Base-by-base conservation (phyloP, 2,888 invertebrate genomes). In the Lamellibrachia columna region DNA sequence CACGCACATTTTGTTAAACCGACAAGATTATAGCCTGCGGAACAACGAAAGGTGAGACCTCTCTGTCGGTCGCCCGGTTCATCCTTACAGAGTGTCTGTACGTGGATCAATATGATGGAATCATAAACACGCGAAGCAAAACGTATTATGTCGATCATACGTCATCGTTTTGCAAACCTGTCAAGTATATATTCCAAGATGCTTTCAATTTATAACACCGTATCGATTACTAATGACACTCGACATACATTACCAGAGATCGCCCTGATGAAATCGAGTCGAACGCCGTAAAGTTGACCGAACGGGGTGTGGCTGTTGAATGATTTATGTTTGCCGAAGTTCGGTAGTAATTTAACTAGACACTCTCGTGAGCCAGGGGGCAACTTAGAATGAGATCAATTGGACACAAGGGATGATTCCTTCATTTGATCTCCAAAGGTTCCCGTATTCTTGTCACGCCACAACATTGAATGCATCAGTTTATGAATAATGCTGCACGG, bases 361-460 rank as follows among this genome's bases (percentile, higher is more conserved):
- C 40, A 75, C 75, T 75, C 75, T 75, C 75, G 75, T n/a, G 75
- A 75, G 75, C 75, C 75, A 75, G 75, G n/a, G 75, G 75, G 75
- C 75, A 75, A 75, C 75, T 75, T 22, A 75, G 75, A 22, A 75
- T 75, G 75, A 11, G 75, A 75, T 75, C 75, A 75, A 75, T 75
- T 75, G 75, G 75, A 75, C 75, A 75, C 75, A 75, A 6, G 75
- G 75, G 75, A 75, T 75, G 75, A 75, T 75, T 75, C 75, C 75
- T 75, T 75, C 75, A 75, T 75, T 75, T 75, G 75, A 75, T 75
- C 75, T 75, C 22, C 75, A 75, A 75, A 75, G 15, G 75, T 75
- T 75, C 75, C 22, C 75, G n/a, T 75, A 75, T 75, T 75, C n/a
- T 7, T 75, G 75, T 75, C 75, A 75, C 75, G 75, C 75, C 75